phyloP scores from a whole-genome alignment of 2,113 vertebrate genomes.

The Donacobius atricapilla region DNA sequence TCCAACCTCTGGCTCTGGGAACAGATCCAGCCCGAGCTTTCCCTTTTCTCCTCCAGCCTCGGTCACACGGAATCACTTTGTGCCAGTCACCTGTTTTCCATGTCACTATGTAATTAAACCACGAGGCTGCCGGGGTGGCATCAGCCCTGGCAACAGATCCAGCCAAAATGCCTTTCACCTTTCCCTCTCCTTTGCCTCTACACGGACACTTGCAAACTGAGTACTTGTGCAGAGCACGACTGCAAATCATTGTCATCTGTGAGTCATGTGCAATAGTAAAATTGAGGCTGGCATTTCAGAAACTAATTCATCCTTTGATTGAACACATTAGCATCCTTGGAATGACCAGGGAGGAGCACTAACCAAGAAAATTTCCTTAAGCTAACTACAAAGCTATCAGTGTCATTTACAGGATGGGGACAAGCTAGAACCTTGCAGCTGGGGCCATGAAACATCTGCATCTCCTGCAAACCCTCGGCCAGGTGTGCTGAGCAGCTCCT shows the following conservation, averaged over 20 bases:
- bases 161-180: neutral
- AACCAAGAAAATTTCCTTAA: neutral
- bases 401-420: neutral
- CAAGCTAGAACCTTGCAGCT: neutral
- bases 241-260: neutral
- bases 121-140: neutral
- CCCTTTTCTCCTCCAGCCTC: neutral
- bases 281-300: neutral
- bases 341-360: neutral
- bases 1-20: neutral
- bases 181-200: neutral
- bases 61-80: fast-evolving
- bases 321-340: neutral
- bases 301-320: neutral
- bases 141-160: neutral
- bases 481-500: neutral
- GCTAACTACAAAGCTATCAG: neutral
- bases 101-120: fast-evolving
- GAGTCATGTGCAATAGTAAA: neutral
- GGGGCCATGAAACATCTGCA: neutral
- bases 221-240: fast-evolving
- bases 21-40: neutral
- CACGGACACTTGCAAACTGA: neutral
- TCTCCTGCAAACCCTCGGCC: neutral
- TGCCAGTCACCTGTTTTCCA: fast-evolving